phyloP scores from a whole-genome alignment of 1,140 invertebrate species.

The Orius insidiosus region DNA sequence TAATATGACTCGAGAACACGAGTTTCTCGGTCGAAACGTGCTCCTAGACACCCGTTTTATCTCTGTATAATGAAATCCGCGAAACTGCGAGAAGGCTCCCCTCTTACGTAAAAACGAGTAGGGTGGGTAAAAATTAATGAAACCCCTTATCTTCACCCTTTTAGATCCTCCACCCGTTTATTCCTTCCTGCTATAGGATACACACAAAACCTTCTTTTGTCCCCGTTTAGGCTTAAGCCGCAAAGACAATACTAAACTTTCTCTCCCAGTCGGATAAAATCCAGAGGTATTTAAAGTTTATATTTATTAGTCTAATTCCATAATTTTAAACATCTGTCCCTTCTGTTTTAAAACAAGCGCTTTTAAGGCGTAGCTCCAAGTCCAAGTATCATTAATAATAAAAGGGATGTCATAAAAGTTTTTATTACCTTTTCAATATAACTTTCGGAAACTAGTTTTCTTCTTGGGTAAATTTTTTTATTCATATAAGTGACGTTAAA shows the following conservation, averaged over 20 bases:
- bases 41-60: background rate
- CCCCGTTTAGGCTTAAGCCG: constrained; percentile 7
- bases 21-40: no score
- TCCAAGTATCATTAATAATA: no score
- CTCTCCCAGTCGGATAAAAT: constrained; percentile 1
- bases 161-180: background rate
- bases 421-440: no score
- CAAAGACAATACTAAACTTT: constrained; percentile 11
- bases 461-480: no score
- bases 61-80: constrained; percentile 10
- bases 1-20: constrained; percentile 6
- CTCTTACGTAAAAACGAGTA: background rate
- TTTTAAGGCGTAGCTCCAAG: no score
- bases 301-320: constrained; percentile 7
- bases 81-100: background rate
- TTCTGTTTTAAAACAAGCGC: no score
- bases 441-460: no score
- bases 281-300: constrained; percentile 8
- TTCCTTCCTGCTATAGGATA: background rate
- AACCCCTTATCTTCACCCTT: constrained; percentile 5
- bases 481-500: no score
- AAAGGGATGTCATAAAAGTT: no score
- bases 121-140: constrained; percentile 10
- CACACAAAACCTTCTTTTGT: constrained; percentile 1
- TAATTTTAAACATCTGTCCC: constrained; percentile 9